Conservation (phyloP, 2,113 vertebrate genomes). For the Percopsis transmontana region DNA sequence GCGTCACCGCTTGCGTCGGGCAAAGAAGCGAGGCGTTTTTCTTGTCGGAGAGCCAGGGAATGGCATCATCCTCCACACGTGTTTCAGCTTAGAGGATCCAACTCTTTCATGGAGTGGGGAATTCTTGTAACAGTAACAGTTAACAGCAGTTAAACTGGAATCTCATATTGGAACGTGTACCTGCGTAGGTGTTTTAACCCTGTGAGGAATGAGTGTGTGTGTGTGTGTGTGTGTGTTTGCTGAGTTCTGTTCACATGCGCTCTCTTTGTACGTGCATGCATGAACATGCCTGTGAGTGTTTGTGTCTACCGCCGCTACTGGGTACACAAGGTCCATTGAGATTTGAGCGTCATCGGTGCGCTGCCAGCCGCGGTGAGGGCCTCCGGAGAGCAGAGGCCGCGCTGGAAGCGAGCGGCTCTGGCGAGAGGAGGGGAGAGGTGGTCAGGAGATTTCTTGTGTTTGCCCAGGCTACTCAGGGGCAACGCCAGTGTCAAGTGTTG, state of each 20-base stretch:
- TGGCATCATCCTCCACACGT: slow-evolving; percentile 61
- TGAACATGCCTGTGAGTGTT: slow-evolving; percentile 48
- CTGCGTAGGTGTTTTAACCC: neutral
- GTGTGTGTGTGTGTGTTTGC: neutral
- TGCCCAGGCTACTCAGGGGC: slow-evolving; percentile 60
- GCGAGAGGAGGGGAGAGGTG: slow-evolving; percentile 11
- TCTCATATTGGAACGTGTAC: neutral
- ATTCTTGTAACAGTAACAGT: slow-evolving; percentile 11
- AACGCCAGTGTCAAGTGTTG: slow-evolving; percentile 65
- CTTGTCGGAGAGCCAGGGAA: slow-evolving; percentile 65
- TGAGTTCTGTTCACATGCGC: slow-evolving; percentile 1
- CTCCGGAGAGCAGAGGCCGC: slow-evolving; percentile 39
- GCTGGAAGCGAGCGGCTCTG: slow-evolving; percentile 46
- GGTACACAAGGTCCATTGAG: slow-evolving; percentile 46
- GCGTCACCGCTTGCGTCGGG: slow-evolving; percentile 47
- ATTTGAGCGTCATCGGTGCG: slow-evolving; percentile 51
- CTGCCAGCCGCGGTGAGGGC: slow-evolving; percentile 26
- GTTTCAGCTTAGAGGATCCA: slow-evolving; percentile 54
- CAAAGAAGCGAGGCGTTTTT: slow-evolving; percentile 58
- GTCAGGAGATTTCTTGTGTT: slow-evolving; percentile 65
- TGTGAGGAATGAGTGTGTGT: neutral
- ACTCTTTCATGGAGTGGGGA: neutral
- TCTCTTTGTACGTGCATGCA: slow-evolving; percentile 34
- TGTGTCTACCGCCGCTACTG: slow-evolving; percentile 41
- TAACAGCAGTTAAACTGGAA: too few species aligned